Conservation (phyloP, 1,140 invertebrate species). For the Nilaparvata lugens region DNA sequence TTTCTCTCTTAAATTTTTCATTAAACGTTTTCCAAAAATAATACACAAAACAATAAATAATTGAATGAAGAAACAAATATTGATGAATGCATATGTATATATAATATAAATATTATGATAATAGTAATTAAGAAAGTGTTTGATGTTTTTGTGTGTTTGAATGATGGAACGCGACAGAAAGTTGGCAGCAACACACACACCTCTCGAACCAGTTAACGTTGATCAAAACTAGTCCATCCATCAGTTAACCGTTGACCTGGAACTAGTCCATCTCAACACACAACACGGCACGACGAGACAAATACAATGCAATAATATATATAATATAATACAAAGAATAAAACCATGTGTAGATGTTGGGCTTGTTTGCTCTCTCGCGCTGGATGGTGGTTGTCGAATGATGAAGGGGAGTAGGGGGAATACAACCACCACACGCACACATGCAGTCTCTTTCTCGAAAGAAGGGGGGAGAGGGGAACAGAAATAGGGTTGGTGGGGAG, state of each 20-base stretch:
- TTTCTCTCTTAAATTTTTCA: conserved; percentile 2
- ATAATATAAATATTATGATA: conserved; percentile 16
- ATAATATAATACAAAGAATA: neutral
- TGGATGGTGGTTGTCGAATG: neutral
- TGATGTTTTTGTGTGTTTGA: conserved; percentile 10
- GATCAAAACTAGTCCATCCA: too few relatives aligned
- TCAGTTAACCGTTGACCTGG: neutral
- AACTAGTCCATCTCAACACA: neutral
- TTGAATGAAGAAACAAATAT: too few relatives aligned
- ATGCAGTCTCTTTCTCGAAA: too few relatives aligned
- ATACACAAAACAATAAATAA: too few relatives aligned
- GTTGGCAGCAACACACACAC: neutral
- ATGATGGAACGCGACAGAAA: conserved; percentile 12
- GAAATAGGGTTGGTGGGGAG: neutral
- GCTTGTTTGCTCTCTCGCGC: neutral
- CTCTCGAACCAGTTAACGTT: too few relatives aligned
- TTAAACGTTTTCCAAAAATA: too few relatives aligned
- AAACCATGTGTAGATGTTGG: neutral
- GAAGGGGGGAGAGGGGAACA: conserved; percentile 1
- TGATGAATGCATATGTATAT: conserved; percentile 14
- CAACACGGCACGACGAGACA: too few relatives aligned
- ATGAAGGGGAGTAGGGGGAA: neutral
- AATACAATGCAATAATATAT: neutral
- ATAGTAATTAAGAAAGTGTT: neutral
- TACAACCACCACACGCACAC: neutral